Evolutionary conservation across 2,113 vertebrate genomes (phyloP).

Genomic region (Meles meles): DNA sequence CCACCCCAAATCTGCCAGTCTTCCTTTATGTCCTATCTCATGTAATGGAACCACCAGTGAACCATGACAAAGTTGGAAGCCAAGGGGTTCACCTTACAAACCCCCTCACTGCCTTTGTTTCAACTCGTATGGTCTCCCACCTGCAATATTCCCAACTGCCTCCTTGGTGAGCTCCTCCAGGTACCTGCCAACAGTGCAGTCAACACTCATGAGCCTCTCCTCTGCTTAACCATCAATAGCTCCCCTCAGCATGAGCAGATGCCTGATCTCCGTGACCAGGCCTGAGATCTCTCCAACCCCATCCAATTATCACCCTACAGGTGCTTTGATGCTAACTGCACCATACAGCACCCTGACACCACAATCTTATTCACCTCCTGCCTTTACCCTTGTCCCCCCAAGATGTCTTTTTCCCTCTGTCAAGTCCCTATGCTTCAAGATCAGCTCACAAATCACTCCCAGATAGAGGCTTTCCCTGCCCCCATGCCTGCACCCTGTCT

Average conservation of each 20-base stretch:
- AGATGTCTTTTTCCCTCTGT: not conserved
- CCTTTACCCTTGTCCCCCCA: not conserved
- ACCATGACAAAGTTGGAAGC: not conserved
- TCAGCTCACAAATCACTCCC: not conserved
- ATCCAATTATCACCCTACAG: not conserved
- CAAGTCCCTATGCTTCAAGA: not conserved
- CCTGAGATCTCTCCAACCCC: not conserved
- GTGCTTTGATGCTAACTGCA: not conserved
- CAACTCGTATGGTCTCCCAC: not conserved
- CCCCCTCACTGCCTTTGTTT: not conserved
- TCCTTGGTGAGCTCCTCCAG: accelerated
- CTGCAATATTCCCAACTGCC: not conserved
- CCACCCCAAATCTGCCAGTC: not conserved
- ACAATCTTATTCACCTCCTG: not conserved
- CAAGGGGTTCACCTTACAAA: not conserved
- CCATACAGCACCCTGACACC: not conserved
- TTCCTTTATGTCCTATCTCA: not conserved
- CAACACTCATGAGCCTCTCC: not conserved
- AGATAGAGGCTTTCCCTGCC: not conserved
- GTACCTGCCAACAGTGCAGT: not conserved
- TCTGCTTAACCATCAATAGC: not conserved
- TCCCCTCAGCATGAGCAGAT: not conserved
- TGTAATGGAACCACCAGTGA: not conserved
- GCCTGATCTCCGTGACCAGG: not conserved
- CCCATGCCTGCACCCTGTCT: not conserved